Base-by-base conservation (phyloP, 2,888 invertebrate species). In the Drosophila neotestacea region DNA sequence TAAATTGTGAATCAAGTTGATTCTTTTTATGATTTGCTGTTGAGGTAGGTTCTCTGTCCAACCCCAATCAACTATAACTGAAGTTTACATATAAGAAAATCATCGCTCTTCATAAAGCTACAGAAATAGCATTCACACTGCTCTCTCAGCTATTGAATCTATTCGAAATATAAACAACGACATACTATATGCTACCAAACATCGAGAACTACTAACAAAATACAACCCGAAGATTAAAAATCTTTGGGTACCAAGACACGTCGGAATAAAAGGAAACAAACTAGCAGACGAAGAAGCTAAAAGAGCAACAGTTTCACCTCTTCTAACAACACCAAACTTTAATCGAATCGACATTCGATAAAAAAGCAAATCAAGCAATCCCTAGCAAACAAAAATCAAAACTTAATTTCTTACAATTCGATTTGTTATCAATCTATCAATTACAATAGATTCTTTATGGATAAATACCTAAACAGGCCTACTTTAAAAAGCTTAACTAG, bases 41-140 rank as follows among this genome's bases (percentile, higher is more conserved):
- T 22, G 22, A 22, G 22, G 1, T 22, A 3, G 22, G 22, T 1
- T 22, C 22, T 16, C 16, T 16, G 16, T 16, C 16, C 16, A 16
- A 1, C 16, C 16, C 16, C 16, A 16, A 16, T 16, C 16, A 16
- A 16, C 16, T 16, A 16, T 16, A 22, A 22, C 22, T 22, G 2
- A 22, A 22, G 22, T 22, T 22, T 3, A 22, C 22, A 22, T 22
- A 22, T 22, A 2, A 22, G 16, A 16, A 41, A 41, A 41, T 41
- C 39, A 41, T 41, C 2, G 39, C 39, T 6, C 16, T 41, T 13
- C 39, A 16, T 41, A 16, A 41, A 41, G 39, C 39, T 6, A 41
- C 41, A 41, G 41, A 41, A 41, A 41, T 41, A 16, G 41, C 41
- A 41, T 16, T 41, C 16, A 1, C 41, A 41, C 41, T 44, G 42